phyloP scores from a whole-genome alignment of 2,888 invertebrate genomes.

The Orthosia gracilis region DNA sequence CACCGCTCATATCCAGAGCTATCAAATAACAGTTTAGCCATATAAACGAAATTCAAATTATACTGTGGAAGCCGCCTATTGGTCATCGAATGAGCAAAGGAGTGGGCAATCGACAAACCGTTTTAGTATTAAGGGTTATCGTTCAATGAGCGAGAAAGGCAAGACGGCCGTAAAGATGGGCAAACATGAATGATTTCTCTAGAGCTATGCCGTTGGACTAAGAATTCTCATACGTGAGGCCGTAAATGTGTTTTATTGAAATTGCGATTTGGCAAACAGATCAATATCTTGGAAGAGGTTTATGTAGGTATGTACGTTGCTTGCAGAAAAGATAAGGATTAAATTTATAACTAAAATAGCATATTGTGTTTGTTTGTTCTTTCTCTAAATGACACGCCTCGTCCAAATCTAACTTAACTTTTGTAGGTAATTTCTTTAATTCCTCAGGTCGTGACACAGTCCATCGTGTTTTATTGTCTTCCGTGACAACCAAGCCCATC shows the following conservation, averaged over 20 bases:
- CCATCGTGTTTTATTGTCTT: conserved; percentile 6
- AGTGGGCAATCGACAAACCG: conserved; percentile 69
- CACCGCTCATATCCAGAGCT: conserved; percentile 52
- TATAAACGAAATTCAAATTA: conserved; percentile 80
- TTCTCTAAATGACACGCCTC: neutral
- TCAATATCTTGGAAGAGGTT: conserved; percentile 27
- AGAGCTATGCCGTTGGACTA: conserved; percentile 33
- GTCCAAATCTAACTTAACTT: neutral
- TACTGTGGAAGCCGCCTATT: conserved; percentile 71
- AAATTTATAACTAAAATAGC: no score
- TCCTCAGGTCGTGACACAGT: conserved; percentile 41
- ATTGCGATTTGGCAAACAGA: conserved; percentile 20
- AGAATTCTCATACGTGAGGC: conserved; percentile 33
- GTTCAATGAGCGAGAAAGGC: conserved; percentile 49
- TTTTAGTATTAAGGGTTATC: conserved; percentile 71
- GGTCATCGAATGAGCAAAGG: conserved; percentile 70
- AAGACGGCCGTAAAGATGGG: conserved; percentile 37
- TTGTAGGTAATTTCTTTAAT: neutral
- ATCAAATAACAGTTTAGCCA: conserved; percentile 77
- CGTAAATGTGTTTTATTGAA: conserved; percentile 32
- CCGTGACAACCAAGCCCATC: conserved; percentile 58
- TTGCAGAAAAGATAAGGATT: neutral
- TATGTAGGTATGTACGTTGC: neutral
- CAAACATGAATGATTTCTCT: conserved; percentile 51
- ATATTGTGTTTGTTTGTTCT: no score